These are phyloP conservation scores for Larimichthys crocea DNA, from an alignment of 2,113 vertebrate species.

Conservation along the genomic window DNA sequence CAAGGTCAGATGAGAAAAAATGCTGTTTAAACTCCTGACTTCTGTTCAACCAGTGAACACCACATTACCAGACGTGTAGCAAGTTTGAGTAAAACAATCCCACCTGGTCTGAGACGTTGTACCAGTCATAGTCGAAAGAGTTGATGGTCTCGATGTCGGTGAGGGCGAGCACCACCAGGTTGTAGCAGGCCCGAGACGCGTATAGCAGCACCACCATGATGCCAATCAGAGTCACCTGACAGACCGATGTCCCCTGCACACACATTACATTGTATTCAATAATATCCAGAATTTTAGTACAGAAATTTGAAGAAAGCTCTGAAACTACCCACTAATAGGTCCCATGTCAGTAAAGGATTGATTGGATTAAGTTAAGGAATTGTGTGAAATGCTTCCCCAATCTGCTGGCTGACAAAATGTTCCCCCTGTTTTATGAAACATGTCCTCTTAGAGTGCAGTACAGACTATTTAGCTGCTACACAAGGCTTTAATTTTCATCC, in stretches of 20 bases:
- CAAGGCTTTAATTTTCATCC: no score
- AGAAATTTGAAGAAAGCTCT: background rate
- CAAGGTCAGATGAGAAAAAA: background rate
- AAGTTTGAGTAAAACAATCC: background rate
- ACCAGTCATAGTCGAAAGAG: constrained; percentile 96
- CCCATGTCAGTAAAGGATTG: no score
- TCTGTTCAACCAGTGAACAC: background rate
- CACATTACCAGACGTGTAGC: no score
- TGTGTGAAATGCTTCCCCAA: background rate
- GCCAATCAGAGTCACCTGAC: constrained; percentile 92
- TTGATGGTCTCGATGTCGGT: constrained; percentile 87
- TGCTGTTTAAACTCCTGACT: background rate
- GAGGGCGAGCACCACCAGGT: constrained; percentile 90
- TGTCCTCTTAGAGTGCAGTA: no score
- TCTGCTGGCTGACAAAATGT: background rate
- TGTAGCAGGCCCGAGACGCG: constrained; percentile 93
- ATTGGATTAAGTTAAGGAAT: no score
- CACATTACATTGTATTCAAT: background rate
- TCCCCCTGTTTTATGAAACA: no score
- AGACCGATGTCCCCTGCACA: constrained; percentile 92
- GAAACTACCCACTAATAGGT: no score
- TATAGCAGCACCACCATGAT: constrained; percentile 91
- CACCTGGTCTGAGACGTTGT: constrained; percentile 97
- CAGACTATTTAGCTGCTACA: no score
- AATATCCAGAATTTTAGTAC: background rate